phyloP scores from a whole-genome alignment of 2,113 vertebrate species.

The Onychostruthus taczanowskii region DNA sequence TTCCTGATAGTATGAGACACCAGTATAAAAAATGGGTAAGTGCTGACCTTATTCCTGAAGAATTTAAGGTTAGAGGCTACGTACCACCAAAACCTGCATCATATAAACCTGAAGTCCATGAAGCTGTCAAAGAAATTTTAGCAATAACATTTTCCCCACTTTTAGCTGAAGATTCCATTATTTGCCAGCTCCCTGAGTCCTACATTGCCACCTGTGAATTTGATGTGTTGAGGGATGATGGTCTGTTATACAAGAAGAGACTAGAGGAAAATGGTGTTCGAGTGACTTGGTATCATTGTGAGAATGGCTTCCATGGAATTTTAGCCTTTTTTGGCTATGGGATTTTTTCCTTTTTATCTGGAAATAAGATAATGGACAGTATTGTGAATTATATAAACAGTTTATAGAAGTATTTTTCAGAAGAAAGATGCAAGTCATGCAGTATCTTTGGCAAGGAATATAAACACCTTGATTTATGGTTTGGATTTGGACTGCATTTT shows the following conservation, averaged over 20 bases:
- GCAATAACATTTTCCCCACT: slow-evolving; percentile 73
- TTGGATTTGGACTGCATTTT: not conserved
- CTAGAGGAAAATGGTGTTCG: slow-evolving; percentile 77
- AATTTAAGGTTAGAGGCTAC: slow-evolving; percentile 69
- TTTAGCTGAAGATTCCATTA: slow-evolving; percentile 71
- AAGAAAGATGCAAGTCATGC: not conserved
- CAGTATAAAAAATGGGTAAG: slow-evolving; percentile 77
- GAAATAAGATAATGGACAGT: slow-evolving; percentile 60
- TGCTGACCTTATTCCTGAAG: slow-evolving; percentile 74
- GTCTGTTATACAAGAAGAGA: slow-evolving; percentile 81
- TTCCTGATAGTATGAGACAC: slow-evolving; percentile 72
- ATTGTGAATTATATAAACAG: slow-evolving; percentile 73
- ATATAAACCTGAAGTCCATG: slow-evolving; percentile 71
- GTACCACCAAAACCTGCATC: not conserved
- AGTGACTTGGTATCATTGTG: slow-evolving; percentile 79
- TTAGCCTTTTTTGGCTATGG: slow-evolving; percentile 69
- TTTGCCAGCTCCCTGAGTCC: slow-evolving; percentile 73
- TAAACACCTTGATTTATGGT: not conserved
- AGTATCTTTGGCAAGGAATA: not conserved
- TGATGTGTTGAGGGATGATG: slow-evolving; percentile 82
- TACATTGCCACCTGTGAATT: slow-evolving; percentile 85
- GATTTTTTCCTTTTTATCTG: slow-evolving; percentile 68
- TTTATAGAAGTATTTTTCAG: slow-evolving; percentile 13
- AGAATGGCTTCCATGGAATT: slow-evolving; percentile 80
- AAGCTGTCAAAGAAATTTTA: slow-evolving; percentile 56